Conservation (phyloP, 2,797 vertebrate genomes). For the Cyprinella venusta region DNA sequence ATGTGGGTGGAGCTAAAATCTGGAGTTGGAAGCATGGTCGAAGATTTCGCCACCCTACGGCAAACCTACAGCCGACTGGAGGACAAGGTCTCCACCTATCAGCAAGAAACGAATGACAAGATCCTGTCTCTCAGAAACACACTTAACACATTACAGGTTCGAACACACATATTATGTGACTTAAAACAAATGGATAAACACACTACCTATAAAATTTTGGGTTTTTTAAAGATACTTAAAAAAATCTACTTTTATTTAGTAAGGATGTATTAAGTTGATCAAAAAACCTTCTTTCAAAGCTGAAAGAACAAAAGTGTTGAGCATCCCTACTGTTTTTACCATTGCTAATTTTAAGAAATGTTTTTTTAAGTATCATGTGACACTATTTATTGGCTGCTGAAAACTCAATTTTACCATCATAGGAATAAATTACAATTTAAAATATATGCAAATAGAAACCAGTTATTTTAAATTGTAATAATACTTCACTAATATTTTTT, state of each 20-base stretch:
- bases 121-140: constrained; percentile 93
- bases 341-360: background rate
- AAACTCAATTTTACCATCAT: background rate
- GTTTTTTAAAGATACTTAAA: background rate
- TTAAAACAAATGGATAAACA: background rate
- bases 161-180: background rate
- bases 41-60: constrained; percentile 85
- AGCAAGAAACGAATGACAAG: constrained; percentile 89
- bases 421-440: background rate
- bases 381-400: background rate
- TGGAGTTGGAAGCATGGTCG: constrained; percentile 87
- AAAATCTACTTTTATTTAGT: background rate
- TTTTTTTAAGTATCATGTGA: background rate
- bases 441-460: background rate
- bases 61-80: constrained; percentile 88
- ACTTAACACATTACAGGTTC: constrained; percentile 93
- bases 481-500: background rate
- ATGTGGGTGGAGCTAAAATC: constrained; percentile 91
- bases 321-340: background rate
- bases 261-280: background rate
- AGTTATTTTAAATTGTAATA: no score
- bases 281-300: background rate
- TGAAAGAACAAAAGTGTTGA: background rate
- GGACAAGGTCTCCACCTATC: constrained; percentile 87
- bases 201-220: background rate